Conservation (phyloP, 2,888 invertebrate species). For the Drosophila neotestacea region DNA sequence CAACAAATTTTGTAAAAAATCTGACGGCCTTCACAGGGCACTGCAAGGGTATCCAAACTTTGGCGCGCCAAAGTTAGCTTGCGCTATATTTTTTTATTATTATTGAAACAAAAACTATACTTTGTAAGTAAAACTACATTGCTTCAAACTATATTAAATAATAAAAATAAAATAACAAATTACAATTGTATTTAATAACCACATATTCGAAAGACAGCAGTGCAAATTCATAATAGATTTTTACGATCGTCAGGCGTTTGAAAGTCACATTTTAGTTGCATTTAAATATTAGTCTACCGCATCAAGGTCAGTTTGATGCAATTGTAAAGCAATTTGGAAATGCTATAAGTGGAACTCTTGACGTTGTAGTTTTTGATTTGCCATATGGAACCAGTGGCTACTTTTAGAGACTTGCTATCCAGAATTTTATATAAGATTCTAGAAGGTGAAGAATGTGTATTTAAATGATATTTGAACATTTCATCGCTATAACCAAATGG, state of each 20-base stretch:
- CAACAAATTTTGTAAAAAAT: too few species aligned
- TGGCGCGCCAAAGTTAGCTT: too few species aligned
- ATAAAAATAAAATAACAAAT: not conserved
- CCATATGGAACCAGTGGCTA: not conserved
- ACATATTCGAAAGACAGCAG: not conserved
- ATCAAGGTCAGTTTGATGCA: constrained; percentile 18
- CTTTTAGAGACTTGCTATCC: constrained; percentile 18
- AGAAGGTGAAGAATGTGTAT: constrained; percentile 29
- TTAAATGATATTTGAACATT: constrained; percentile 41
- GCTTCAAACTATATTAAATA: not conserved
- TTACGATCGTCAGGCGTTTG: not conserved
- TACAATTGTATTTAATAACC: not conserved
- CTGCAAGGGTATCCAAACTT: too few species aligned
- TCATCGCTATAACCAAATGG: constrained; percentile 40
- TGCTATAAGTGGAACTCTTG: not conserved
- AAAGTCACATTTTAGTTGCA: constrained; percentile 7
- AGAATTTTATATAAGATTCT: constrained; percentile 37
- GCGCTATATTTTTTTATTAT: too few species aligned
- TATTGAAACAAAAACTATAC: too few species aligned
- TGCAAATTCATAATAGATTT: constrained; percentile 4
- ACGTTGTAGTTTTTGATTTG: not conserved
- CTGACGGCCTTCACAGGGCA: too few species aligned
- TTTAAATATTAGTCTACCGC: not conserved
- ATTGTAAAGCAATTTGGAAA: constrained; percentile 11
- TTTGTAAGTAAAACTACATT: not conserved